phyloP scores from a whole-genome alignment of 2,888 invertebrate genomes.

The Drosophila neotestacea region DNA sequence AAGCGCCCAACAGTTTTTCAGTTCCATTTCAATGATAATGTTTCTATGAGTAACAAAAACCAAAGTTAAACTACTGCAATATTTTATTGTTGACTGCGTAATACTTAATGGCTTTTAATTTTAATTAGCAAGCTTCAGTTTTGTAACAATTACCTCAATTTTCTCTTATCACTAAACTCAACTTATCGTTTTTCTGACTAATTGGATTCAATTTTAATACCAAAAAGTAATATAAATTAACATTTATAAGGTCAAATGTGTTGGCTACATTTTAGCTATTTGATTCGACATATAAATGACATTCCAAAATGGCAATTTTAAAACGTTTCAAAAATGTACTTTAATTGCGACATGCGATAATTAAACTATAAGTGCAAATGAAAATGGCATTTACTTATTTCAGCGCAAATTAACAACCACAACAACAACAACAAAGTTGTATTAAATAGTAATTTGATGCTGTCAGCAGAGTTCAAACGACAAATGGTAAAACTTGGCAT shows the following conservation, averaged over 20 bases:
- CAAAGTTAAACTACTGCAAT: too few species aligned
- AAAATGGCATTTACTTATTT: constrained; percentile 20
- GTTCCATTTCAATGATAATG: too few species aligned
- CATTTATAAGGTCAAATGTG: not conserved
- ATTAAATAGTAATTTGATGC: constrained; percentile 17
- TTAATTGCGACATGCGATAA: constrained; percentile 27
- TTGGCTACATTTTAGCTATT: constrained; percentile 1
- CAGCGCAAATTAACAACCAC: constrained; percentile 3
- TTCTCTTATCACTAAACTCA: not conserved
- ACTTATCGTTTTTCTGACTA: too few species aligned
- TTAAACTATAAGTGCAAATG: constrained; percentile 11
- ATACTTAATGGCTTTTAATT: too few species aligned
- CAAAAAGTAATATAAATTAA: not conserved
- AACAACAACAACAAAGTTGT: constrained; percentile 12
- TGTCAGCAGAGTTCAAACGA: constrained; percentile 13
- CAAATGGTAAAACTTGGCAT: constrained; percentile 3
- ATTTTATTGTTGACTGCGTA: too few species aligned
- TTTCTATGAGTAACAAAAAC: too few species aligned
- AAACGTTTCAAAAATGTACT: constrained; percentile 44
- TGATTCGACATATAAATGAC: constrained; percentile 15
- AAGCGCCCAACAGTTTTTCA: too few species aligned
- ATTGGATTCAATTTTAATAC: not conserved
- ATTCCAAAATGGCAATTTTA: constrained; percentile 17
- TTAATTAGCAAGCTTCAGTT: too few species aligned
- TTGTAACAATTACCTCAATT: too few species aligned